These are phyloP conservation scores for Melanostigma gelatinosum DNA, from an alignment of 2,113 vertebrate species.

Conservation along the genomic window DNA sequence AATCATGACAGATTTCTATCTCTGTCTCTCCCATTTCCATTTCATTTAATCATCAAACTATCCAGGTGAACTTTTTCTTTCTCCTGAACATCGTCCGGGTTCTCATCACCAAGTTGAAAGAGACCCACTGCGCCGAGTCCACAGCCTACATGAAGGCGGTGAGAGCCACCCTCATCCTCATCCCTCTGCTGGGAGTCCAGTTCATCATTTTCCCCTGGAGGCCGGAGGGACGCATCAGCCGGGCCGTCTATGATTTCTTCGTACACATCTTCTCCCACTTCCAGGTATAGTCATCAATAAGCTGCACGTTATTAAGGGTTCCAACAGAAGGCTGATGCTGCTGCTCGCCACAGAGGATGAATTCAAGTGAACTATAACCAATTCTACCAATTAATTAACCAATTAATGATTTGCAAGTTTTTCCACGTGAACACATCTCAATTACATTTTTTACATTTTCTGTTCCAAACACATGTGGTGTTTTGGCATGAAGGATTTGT, in stretches of 20 bases:
- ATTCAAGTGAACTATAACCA: background rate
- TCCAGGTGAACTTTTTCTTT: conserved; percentile 86
- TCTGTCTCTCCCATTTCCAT: background rate
- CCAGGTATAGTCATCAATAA: conserved; percentile 73
- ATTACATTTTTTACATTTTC: background rate
- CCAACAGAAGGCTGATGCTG: background rate
- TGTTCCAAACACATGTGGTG: background rate
- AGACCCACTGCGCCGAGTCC: conserved; percentile 82
- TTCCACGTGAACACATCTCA: background rate
- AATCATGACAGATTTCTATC: background rate
- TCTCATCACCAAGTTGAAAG: conserved; percentile 84
- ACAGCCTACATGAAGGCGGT: conserved; percentile 86
- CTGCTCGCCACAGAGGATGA: background rate
- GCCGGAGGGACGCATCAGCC: conserved; percentile 64
- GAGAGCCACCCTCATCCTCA: conserved; percentile 84
- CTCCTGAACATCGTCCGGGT: conserved; percentile 86
- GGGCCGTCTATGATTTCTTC: conserved; percentile 75
- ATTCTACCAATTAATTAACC: no score
- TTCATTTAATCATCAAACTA: background rate
- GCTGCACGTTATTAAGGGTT: background rate
- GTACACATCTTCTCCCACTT: conserved; percentile 77
- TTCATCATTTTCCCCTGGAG: conserved; percentile 78
- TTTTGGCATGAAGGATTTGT: background rate
- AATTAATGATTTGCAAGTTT: background rate
- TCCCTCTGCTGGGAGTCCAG: conserved; percentile 84